Conservation (phyloP, 1,140 invertebrate species). For the Epicauta chinensis region DNA sequence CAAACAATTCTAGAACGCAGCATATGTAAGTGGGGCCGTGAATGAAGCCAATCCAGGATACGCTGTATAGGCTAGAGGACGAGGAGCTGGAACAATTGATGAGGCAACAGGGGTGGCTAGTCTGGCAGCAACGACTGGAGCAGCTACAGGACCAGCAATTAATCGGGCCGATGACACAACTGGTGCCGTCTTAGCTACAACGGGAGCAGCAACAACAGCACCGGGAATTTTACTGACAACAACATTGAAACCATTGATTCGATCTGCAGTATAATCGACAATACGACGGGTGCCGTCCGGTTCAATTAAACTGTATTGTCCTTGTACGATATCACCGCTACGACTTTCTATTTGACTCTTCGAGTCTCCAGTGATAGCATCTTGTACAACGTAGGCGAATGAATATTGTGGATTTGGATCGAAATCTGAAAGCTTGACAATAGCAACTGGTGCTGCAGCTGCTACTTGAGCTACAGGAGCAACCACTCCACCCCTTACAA, state of each 20-base stretch:
- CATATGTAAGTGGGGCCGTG: constrained; percentile 15
- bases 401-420: constrained; percentile 49
- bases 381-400: constrained; percentile 51
- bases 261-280: constrained; percentile 43
- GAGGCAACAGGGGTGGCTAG: constrained; percentile 37
- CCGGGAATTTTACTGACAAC: constrained; percentile 33
- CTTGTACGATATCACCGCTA: constrained; percentile 57
- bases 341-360: constrained; percentile 52
- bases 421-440: constrained; percentile 27
- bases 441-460: constrained; percentile 4
- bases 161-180: too few relatives aligned
- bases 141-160: constrained; percentile 35
- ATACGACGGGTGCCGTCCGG: constrained; percentile 48
- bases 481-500: constrained; percentile 18
- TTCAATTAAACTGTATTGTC: constrained; percentile 57
- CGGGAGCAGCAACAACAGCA: constrained; percentile 20
- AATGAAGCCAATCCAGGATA: constrained; percentile 5
- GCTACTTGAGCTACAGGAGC: constrained; percentile 10
- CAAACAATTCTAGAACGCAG: constrained; percentile 6
- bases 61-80: not conserved
- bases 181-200: constrained; percentile 22
- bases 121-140: constrained; percentile 19
- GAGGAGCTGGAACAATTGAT: constrained; percentile 42
- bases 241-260: constrained; percentile 34
- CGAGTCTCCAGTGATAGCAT: constrained; percentile 51